These are phyloP conservation scores for Neotoma lepida DNA, from an alignment of 2,113 vertebrate species.

Conservation along the genomic window DNA sequence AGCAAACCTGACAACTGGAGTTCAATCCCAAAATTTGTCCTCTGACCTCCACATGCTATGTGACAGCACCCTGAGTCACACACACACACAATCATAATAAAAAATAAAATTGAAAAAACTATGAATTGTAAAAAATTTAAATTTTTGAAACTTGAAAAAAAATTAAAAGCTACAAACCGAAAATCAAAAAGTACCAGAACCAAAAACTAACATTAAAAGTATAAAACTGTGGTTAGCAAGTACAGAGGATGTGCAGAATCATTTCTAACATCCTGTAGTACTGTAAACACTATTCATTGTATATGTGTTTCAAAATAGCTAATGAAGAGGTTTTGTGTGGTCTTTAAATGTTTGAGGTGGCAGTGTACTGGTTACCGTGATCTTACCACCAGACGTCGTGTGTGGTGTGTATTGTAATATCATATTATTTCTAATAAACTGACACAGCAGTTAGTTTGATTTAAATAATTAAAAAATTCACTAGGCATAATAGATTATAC, in stretches of 20 bases:
- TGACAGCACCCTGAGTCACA: neutral
- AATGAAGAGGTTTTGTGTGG: neutral
- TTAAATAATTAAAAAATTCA: neutral
- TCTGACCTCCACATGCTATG: neutral
- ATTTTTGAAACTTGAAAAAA: neutral
- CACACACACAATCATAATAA: neutral
- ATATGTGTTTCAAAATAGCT: neutral
- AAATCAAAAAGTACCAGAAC: neutral
- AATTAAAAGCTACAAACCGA: neutral
- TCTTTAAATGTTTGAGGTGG: neutral
- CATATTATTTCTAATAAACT: neutral
- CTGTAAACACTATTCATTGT: neutral
- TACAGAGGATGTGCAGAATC: too few species aligned
- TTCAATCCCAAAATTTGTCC: too few species aligned
- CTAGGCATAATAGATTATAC: neutral
- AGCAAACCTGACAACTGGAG: neutral
- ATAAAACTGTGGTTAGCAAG: neutral
- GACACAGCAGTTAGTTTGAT: neutral
- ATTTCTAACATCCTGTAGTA: neutral
- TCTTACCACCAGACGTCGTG: neutral
- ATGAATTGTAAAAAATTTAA: neutral
- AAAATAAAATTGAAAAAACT: neutral
- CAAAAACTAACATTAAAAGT: neutral
- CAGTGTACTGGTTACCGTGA: neutral
- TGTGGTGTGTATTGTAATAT: neutral